These are phyloP conservation scores for Silurus glanis DNA, from an alignment of 2,113 vertebrate species.

Conservation along the genomic window DNA sequence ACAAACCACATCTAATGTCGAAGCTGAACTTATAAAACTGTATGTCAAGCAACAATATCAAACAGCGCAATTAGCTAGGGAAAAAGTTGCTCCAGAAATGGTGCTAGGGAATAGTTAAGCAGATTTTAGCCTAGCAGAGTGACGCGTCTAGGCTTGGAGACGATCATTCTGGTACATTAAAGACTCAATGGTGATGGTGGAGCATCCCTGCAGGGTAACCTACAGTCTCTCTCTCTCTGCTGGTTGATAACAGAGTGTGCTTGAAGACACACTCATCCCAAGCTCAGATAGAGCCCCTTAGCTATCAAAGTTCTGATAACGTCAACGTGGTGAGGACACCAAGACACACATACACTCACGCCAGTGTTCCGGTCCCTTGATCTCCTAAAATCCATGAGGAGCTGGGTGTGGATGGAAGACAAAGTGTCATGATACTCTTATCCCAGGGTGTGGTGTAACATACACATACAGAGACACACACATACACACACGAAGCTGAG, in stretches of 20 bases:
- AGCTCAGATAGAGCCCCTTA: conserved; percentile 26
- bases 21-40: conserved; percentile 20
- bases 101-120: not conserved
- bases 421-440: conserved; percentile 40
- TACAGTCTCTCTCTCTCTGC: conserved; percentile 25
- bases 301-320: conserved; percentile 51
- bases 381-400: conserved; percentile 16
- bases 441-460: conserved; percentile 26
- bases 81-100: not conserved
- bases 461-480: conserved; percentile 23
- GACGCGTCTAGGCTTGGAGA: not conserved
- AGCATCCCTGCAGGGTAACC: conserved; percentile 13
- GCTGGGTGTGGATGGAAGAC: conserved; percentile 44
- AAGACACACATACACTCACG: conserved; percentile 14
- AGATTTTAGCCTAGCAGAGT: not conserved
- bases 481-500: conserved; percentile 22
- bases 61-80: conserved; percentile 1
- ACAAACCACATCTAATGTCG: conserved; percentile 13
- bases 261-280: conserved; percentile 27
- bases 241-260: conserved; percentile 46
- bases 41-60: conserved; percentile 5
- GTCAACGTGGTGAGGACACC: conserved; percentile 26
- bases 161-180: not conserved
- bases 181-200: not conserved
- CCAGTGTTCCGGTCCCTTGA: conserved; percentile 21